phyloP scores from a whole-genome alignment of 2,888 invertebrate species.

The Acronicta aceris region DNA sequence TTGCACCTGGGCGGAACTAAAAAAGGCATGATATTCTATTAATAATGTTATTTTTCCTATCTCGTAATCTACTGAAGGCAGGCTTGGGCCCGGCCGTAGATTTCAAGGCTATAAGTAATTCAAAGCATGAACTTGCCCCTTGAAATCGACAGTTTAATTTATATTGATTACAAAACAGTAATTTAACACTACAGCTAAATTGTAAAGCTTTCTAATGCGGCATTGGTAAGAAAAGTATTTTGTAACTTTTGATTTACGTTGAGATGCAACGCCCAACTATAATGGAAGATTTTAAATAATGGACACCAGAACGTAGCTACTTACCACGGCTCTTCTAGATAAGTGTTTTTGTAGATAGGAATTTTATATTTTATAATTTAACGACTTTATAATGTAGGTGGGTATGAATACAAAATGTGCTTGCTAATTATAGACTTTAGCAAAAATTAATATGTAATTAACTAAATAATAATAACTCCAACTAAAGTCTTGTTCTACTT shows the following conservation, averaged over 20 bases:
- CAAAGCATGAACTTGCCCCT: constrained; percentile 49
- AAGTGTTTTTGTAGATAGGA: neutral
- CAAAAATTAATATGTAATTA: constrained; percentile 6
- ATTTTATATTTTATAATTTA: neutral
- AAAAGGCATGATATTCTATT: constrained; percentile 20
- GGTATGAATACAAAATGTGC: neutral
- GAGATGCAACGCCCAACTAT: constrained; percentile 39
- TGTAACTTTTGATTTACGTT: constrained; percentile 49
- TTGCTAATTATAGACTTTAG: constrained; percentile 18
- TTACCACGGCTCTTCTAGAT: constrained; percentile 1
- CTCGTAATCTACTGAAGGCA: constrained; percentile 25
- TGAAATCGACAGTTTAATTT: constrained; percentile 42
- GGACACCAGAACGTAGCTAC: neutral
- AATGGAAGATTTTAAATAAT: constrained; percentile 5
- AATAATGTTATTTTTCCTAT: constrained; percentile 35
- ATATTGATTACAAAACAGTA: constrained; percentile 48
- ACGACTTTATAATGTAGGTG: neutral
- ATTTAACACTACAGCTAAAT: constrained; percentile 19
- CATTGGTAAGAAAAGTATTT: constrained; percentile 39
- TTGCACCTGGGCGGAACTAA: constrained; percentile 48
- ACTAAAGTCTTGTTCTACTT: too few species aligned
- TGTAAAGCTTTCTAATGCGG: constrained; percentile 43
- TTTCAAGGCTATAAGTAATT: constrained; percentile 42
- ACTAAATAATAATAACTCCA: too few species aligned
- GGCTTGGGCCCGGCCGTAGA: constrained; percentile 9